These are phyloP conservation scores for Dichetophora obliterata DNA, from an alignment of 2,888 invertebrate genomes.

Conservation along the genomic window DNA sequence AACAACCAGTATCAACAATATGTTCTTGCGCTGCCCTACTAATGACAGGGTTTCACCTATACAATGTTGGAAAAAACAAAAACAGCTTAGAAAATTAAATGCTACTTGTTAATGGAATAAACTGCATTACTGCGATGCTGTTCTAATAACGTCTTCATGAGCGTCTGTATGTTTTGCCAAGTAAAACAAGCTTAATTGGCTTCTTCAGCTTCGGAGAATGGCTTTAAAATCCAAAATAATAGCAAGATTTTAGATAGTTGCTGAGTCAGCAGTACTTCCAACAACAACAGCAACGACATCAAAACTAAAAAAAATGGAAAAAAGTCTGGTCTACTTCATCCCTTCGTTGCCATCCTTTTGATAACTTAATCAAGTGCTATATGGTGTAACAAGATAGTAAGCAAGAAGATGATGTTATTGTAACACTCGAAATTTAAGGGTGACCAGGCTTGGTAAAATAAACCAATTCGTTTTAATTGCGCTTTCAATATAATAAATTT, in stretches of 20 bases:
- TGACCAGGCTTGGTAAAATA: no score
- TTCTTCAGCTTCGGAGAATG: conserved; percentile 14
- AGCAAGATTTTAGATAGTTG: neutral
- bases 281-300: neutral
- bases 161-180: neutral
- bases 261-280: neutral
- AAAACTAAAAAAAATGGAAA: no score
- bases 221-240: neutral
- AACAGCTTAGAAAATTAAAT: neutral
- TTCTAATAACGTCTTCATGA: neutral
- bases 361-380: neutral
- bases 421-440: no score
- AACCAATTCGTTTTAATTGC: no score
- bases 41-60: neutral
- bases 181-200: conserved; percentile 8
- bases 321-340: neutral
- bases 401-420: no score
- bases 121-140: neutral
- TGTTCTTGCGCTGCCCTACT: neutral
- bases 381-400: no score
- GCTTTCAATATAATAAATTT: no score
- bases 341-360: neutral
- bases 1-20: no score
- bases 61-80: neutral
- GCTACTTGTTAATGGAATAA: neutral